Percentiles rank a stretch among this genome's conserved stretches.
Conservation (phyloP, 2,888 invertebrate genomes). For the Pristionchus arcanus region DNA sequence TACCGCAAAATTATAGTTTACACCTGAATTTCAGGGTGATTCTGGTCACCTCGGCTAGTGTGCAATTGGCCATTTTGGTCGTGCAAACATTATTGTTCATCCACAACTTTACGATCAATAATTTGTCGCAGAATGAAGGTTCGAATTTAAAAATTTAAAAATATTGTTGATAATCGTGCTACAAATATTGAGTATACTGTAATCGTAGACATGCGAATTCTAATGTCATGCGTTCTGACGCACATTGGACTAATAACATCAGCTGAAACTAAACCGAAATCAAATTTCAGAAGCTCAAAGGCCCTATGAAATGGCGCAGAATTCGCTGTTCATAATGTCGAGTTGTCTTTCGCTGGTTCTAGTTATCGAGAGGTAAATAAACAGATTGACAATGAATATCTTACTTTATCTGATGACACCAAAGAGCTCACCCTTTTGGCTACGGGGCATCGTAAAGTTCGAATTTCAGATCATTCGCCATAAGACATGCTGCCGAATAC, state of each 20-base stretch:
- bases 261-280: too few relatives aligned
- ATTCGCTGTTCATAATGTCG: not conserved
- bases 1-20: not conserved
- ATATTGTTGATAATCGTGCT: not conserved
- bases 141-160: not conserved
- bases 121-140: not conserved
- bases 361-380: not conserved
- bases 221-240: too few relatives aligned
- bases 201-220: too few relatives aligned
- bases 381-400: too few relatives aligned
- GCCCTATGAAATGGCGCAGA: not conserved
- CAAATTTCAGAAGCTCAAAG: not conserved
- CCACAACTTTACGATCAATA: not conserved
- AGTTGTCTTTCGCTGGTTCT: not conserved
- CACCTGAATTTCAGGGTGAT: not conserved
- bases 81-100: not conserved
- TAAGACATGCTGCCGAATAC: not conserved
- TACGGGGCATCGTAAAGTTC: too few relatives aligned
- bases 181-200: too few relatives aligned
- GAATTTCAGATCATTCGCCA: not conserved
- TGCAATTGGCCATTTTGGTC: not conserved
- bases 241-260: too few relatives aligned
- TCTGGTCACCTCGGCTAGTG: not conserved
- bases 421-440: too few relatives aligned
- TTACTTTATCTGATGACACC: too few relatives aligned